Conservation (phyloP, 2,113 vertebrate species). For the Eleginops maclovinus region DNA sequence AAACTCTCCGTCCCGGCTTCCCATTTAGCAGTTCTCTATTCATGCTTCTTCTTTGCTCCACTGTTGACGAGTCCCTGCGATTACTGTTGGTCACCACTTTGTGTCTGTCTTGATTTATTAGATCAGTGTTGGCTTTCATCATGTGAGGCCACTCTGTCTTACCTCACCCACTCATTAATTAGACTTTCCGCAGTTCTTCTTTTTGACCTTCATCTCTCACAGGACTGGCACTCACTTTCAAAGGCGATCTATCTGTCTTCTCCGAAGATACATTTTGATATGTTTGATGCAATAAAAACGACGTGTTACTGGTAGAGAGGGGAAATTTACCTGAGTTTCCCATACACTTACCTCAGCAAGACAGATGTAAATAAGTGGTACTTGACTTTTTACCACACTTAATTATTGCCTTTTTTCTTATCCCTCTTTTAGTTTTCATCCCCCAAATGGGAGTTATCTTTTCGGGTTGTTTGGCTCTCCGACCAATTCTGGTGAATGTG, state of each 20-base stretch:
- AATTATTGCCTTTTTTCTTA: not conserved
- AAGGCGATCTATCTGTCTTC: not conserved
- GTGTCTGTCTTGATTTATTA: not conserved
- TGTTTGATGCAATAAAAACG: not conserved
- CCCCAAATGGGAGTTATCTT: no score
- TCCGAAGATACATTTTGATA: not conserved
- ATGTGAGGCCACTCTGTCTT: not conserved
- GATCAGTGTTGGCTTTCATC: not conserved
- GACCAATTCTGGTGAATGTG: no score
- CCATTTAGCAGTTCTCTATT: not conserved
- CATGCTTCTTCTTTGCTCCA: not conserved
- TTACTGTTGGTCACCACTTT: conserved; percentile 2
- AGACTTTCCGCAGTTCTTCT: not conserved
- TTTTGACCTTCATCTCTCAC: not conserved
- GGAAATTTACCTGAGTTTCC: not conserved
- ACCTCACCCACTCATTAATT: not conserved
- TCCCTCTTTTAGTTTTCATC: not conserved
- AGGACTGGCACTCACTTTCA: not conserved
- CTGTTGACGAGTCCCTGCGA: not conserved
- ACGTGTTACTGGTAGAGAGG: not conserved
- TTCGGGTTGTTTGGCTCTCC: no score
- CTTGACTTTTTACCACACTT: not conserved
- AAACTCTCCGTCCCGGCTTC: not conserved
- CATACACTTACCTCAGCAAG: not conserved
- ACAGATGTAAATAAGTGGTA: not conserved